Evolutionary conservation across 2,888 invertebrate species (phyloP).

Genomic region (Nemurella pictetii): DNA sequence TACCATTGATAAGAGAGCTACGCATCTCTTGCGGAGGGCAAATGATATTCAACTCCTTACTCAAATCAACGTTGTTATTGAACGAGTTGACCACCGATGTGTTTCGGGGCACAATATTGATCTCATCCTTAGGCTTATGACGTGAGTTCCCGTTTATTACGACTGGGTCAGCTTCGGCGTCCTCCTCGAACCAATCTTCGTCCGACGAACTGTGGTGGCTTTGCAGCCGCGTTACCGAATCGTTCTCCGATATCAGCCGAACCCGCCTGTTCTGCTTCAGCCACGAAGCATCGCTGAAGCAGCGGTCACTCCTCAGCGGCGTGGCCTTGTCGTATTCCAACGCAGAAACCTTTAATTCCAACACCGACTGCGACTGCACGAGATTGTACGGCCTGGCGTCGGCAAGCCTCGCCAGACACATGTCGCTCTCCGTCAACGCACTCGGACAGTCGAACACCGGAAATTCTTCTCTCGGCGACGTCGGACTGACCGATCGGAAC

Average conservation of each 20-base stretch:
- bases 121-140: conserved; percentile 43
- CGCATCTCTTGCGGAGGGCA: conserved; percentile 1
- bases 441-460: conserved; percentile 30
- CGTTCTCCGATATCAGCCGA: conserved; percentile 47
- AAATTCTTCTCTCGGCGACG: not conserved
- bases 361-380: not conserved
- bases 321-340: conserved; percentile 43
- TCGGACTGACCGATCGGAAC: not conserved
- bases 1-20: not conserved
- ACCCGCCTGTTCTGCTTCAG: conserved; percentile 48
- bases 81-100: not conserved
- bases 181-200: conserved; percentile 56
- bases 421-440: conserved; percentile 46
- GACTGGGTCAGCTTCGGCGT: conserved; percentile 43
- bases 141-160: conserved; percentile 42
- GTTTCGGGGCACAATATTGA: not conserved
- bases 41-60: not conserved
- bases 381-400: not conserved
- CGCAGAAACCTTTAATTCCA: not conserved
- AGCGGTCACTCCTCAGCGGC: conserved; percentile 46
- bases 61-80: not conserved
- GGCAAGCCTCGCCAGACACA: not conserved
- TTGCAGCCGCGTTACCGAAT: conserved; percentile 42
- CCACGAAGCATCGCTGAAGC: conserved; percentile 51
- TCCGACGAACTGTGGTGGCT: conserved; percentile 56